Evolutionary conservation across 2,113 vertebrate genomes (phyloP), one percentile per base, ranked within the genome.

Genomic region (Cynopterus brachyotis): DNA sequence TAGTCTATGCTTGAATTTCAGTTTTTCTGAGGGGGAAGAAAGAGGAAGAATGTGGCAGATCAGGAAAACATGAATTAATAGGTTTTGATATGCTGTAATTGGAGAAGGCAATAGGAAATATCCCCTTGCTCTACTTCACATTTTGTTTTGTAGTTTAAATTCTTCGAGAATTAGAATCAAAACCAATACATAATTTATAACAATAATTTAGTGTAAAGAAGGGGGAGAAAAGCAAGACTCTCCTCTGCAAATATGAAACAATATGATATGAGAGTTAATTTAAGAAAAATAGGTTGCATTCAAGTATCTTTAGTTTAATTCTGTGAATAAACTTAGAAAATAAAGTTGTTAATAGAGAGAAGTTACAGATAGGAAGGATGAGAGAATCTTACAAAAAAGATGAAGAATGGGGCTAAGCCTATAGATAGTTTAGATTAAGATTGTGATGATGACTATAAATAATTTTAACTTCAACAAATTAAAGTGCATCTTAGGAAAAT

Each of bases 241-340:
- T 85, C 4, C 37, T 37, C 16, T 57, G 17, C 3, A 80, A 91
- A 53, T 75, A 5, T 57, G 32, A 75, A 73, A 42, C 32, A 60
- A 9, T 86, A 55, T n/a, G 19, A 60, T 30, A 37, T 42, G n/a
- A 80, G 32, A 79, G 22, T 55, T 64, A 40, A 88, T 57, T 81
- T 88, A 26, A 24, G 1, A 95, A 15, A 66, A 91, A 60, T 57
- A 24, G 3, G 70, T 59, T 93, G 15, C 79, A 66, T 50, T 88
- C 59, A 84, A 85, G 7, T 42, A 35, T 69, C 53, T 95, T 95
- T 85, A 80, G 37, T 69, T 86, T 62, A 95, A 75, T 76, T 91
- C 16, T 47, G 24, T 80, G 30, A 76, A 76, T 80, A 1, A 89
- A 93, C 50, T 93, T 88, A 91, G 19, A 59, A 73, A 81, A 57